Base-by-base conservation (phyloP, 2,113 vertebrate genomes). In the Pimephales promelas region DNA sequence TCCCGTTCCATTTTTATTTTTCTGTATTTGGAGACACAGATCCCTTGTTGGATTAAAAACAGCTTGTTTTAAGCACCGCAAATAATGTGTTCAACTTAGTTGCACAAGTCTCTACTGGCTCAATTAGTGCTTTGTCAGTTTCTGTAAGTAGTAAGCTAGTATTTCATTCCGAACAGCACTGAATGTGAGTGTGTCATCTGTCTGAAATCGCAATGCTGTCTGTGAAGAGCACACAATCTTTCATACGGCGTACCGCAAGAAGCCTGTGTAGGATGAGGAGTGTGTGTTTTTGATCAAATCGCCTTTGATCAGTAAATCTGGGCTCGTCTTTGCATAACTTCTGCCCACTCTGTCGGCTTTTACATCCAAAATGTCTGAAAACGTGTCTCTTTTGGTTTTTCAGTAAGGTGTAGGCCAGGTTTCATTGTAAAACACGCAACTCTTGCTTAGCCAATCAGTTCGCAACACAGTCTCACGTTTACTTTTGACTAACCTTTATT, bases 311-410 rank as follows among this genome's bases (percentile, higher is more conserved):
- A 36, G 18, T 56, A 56, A 34, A 57, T 77, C 74, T 77, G 52
- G 52, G 31, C 74, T 77, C 74, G 11, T 24, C 31, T 76, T 40
- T 76, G 74, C 1, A 2, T 22, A 54, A 57, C 74, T 10, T 57
- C 74, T 77, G 52, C 74, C 74, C 52, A 57, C 74, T 57, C 74
- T 57, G 52, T 77, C 52, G 52, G 74, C 31, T 77, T 57, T 14
- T 8, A 36, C 20, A 16, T 77, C 52, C 31, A 77, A 56, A 77
- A 57, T 56, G 52, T 77, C 74, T 54, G 31, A 57, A 77, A 24
- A 76, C 14, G 62, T 68, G 80, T 72, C 49, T 77, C 52, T 74
- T 49, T 59, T 34, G 40, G 64, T 47, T 16, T 82, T 1, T 43
- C n/a, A 71, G n/a, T 40, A 7, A 66, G 73, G 24, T 54, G 2